A percentile compares a stretch with the other conserved stretches of the same genome.
phyloP scores from a whole-genome alignment of 2,888 invertebrate genomes.

The Ceraclea dissimilis region DNA sequence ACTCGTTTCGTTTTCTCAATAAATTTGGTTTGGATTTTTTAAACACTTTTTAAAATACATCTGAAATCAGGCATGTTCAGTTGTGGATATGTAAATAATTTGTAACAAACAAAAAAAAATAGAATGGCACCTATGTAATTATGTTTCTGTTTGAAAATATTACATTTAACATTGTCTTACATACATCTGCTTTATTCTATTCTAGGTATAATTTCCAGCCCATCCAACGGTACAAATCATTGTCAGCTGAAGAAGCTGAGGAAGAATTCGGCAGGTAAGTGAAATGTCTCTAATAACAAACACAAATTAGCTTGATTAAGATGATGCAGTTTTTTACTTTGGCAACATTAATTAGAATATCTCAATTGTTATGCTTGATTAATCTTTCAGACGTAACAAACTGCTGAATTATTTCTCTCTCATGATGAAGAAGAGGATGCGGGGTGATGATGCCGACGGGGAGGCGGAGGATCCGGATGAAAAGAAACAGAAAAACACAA shows the following conservation, averaged over 20 bases:
- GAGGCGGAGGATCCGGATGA: conserved; percentile 61
- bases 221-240: conserved; percentile 82
- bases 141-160: no score
- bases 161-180: no score
- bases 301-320: neutral
- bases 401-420: conserved; percentile 93
- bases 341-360: no score
- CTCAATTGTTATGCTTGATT: neutral
- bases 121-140: no score
- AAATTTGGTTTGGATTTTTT: no score
- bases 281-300: no score
- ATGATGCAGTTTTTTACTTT: no score
- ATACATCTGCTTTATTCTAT: neutral
- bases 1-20: no score
- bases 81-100: no score
- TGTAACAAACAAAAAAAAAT: no score
- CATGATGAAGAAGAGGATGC: conserved; percentile 84
- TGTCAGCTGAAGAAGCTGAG: conserved; percentile 97
- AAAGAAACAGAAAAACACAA: conserved; percentile 47
- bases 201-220: conserved; percentile 82
- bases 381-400: conserved; percentile 70
- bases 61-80: no score
- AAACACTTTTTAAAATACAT: no score
- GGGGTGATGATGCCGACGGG: conserved; percentile 62
- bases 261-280: conserved; percentile 79